A percentile compares a stretch with the other conserved stretches of the same genome.
These are phyloP conservation scores for Trachemys scripta DNA, from an alignment of 2,113 vertebrate genomes.

Conservation along the genomic window DNA sequence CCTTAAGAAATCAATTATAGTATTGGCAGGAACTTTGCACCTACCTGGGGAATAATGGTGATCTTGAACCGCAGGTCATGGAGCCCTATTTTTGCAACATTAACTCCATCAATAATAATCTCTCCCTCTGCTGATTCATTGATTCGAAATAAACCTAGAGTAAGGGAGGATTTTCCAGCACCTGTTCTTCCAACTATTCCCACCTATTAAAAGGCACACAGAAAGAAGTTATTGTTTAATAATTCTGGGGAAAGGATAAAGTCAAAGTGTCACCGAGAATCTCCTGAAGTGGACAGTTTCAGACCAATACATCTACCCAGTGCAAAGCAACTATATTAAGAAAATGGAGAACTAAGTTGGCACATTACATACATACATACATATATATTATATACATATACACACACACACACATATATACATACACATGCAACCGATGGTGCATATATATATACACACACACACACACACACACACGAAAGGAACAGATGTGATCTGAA, in stretches of 20 bases:
- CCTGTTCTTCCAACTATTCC: constrained; percentile 97
- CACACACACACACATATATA: no score
- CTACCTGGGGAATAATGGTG: constrained; percentile 97
- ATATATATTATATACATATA: no score
- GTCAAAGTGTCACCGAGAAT: not conserved
- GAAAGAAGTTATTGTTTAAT: not conserved
- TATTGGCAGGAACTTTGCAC: not conserved
- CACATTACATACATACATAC: no score
- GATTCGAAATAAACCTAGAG: constrained; percentile 94
- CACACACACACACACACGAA: no score
- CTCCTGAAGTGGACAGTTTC: accelerated
- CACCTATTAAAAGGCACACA: constrained; percentile 79
- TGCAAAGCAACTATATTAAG: not conserved
- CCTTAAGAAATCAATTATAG: not conserved
- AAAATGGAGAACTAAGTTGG: not conserved
- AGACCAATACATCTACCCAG: not conserved
- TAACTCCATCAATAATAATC: constrained; percentile 90
- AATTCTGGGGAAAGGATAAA: not conserved
- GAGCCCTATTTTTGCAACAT: constrained; percentile 91
- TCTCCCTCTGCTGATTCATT: constrained; percentile 90
- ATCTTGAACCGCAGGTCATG: constrained; percentile 93
- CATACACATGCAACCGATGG: no score
- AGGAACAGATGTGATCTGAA: no score
- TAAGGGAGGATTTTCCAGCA: constrained; percentile 95
- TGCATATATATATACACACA: no score